These are phyloP conservation scores for Drosophila nr. medialis DNA, from an alignment of 2,888 invertebrate species.

Conservation along the genomic window DNA sequence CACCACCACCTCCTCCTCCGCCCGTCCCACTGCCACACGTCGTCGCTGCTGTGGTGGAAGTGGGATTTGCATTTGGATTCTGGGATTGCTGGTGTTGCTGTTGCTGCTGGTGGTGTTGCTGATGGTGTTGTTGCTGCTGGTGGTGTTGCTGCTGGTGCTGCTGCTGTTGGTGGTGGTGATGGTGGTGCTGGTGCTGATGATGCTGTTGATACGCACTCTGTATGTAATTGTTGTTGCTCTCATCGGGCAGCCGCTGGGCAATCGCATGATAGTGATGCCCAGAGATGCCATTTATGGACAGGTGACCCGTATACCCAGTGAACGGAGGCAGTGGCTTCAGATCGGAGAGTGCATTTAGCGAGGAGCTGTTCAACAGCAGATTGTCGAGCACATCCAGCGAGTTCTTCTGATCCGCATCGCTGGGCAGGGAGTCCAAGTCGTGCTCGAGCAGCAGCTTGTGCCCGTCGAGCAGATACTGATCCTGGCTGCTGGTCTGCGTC, in stretches of 20 bases:
- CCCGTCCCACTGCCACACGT: constrained; percentile 64
- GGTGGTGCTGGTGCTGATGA: constrained; percentile 56
- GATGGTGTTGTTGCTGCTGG: constrained; percentile 39
- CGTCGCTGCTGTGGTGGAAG: constrained; percentile 66
- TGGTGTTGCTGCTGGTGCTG: constrained; percentile 56
- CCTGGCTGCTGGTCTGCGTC: constrained; percentile 85
- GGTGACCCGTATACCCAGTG: constrained; percentile 93
- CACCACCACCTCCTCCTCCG: constrained; percentile 42
- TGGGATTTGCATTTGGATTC: constrained; percentile 61
- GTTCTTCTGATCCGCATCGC: constrained; percentile 85
- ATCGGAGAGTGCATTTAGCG: constrained; percentile 89
- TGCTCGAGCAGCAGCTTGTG: constrained; percentile 87
- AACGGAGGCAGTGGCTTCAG: constrained; percentile 94
- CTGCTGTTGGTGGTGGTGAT: constrained; percentile 46
- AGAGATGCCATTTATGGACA: constrained; percentile 94
- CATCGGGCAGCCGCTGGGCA: constrained; percentile 90
- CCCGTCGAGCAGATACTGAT: constrained; percentile 86
- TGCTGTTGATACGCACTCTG: constrained; percentile 86
- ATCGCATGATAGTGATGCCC: constrained; percentile 95
- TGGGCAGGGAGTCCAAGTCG: constrained; percentile 86
- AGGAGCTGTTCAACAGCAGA: constrained; percentile 86
- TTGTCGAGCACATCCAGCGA: constrained; percentile 90
- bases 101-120: constrained; percentile 57
- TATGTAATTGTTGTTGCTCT: constrained; percentile 90
- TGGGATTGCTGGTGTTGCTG: constrained; percentile 55